Evolutionary conservation across 2,113 vertebrate species (phyloP), one percentile per base, ranked within the genome.

Genomic region (Orycteropus afer): DNA sequence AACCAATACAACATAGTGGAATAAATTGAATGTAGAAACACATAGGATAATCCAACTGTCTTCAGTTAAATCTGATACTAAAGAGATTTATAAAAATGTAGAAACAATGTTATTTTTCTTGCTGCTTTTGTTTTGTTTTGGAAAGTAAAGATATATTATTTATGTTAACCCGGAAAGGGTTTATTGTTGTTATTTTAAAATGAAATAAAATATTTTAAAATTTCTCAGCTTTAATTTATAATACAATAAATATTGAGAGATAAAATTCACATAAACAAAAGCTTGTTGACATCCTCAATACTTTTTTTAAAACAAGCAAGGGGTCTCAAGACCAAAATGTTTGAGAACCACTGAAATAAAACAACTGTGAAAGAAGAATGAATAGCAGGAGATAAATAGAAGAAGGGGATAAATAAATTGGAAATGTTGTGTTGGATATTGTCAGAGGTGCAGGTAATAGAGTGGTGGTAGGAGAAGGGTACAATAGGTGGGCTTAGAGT

Each of bases 191-290:
- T 73, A 79, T 55, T 83, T 89, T 65, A 37, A 86, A 92, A 79
- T 78, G 11, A 8, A 90, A 49, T 40, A 47, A 67, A 78, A 53
- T 86, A 61, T 51, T 87, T 77, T 0, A 47, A 78, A 96, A 47
- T 20, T 25, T 89, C 34, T 82, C 32, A 53, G 59, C 74, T 94
- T 89, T 94, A 82, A 83, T 27, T 86, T 91, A 27, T 37, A 91
- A 34, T 51, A 22, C 20, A 29, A 23, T 78, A 95, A 49, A 18
- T 73, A 37, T 3, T n/a, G 13, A 82, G 37, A 67, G 13, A 8
- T 79, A 15, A 13, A 82, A 78, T 5, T 1, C 14, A 69, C 20
- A 82, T 61, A 81, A 80, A 53, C 27, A 71, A 49, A 95, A 93
- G 11, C 27, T 94, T 23, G 73, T 29, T 74, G 67, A 1, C 11